These are phyloP conservation scores for Tenthredo livida DNA, from an alignment of 2,888 invertebrate species.

Conservation along the genomic window DNA sequence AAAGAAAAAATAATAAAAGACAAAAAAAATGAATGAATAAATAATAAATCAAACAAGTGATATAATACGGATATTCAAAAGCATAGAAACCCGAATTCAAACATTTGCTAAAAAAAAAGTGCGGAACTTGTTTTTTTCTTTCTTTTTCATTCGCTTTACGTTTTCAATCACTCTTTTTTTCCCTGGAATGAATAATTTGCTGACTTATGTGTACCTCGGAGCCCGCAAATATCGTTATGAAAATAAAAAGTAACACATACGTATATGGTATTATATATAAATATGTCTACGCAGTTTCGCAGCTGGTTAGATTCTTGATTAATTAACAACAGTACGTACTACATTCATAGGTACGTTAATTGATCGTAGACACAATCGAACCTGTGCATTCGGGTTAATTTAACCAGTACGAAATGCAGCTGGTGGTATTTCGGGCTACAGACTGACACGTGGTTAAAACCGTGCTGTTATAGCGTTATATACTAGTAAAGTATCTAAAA, in stretches of 20 bases:
- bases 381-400: conserved; percentile 35
- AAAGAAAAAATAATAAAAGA: too few species aligned
- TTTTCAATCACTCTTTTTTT: background rate
- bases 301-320: conserved; percentile 38
- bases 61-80: background rate
- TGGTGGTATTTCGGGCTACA: background rate
- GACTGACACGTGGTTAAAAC: background rate
- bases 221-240: background rate
- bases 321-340: conserved; percentile 46
- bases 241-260: background rate
- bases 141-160: background rate
- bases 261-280: too few species aligned
- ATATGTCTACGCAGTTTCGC: background rate
- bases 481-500: background rate
- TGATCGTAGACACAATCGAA: conserved; percentile 47
- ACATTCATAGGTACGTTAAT: conserved; percentile 44
- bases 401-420: conserved; percentile 29
- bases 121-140: background rate
- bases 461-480: background rate
- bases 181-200: background rate
- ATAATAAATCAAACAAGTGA: background rate
- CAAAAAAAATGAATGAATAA: too few species aligned
- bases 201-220: background rate
- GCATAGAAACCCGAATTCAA: background rate
- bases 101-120: background rate